Conservation (phyloP, 2,888 invertebrate species). For the Theretra japonica region DNA sequence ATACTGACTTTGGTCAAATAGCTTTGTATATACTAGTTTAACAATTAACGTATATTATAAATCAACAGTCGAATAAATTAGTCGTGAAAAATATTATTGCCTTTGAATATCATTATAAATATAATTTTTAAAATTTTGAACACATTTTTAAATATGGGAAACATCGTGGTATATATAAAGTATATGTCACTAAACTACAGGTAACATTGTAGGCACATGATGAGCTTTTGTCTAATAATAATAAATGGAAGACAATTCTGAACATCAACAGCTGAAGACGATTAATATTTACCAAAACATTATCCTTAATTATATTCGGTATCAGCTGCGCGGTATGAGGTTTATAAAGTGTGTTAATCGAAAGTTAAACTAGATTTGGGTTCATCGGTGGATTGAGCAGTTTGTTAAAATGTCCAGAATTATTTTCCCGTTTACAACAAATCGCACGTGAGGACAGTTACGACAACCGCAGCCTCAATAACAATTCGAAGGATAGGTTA, state of each 20-base stretch:
- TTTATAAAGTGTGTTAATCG: neutral
- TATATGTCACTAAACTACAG: slow-evolving; percentile 76
- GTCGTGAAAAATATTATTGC: slow-evolving; percentile 76
- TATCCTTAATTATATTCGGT: neutral
- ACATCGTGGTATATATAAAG: slow-evolving; percentile 54
- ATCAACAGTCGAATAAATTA: slow-evolving; percentile 82
- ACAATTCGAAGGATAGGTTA: slow-evolving; percentile 6
- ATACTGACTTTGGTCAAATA: slow-evolving; percentile 86
- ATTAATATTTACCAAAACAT: neutral
- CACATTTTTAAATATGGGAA: slow-evolving; percentile 59
- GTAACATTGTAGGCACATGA: slow-evolving; percentile 84
- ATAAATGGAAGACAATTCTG: slow-evolving; percentile 26
- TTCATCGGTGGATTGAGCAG: slow-evolving; percentile 1
- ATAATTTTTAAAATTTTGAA: slow-evolving; percentile 75
- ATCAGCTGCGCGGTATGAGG: neutral
- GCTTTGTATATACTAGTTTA: slow-evolving; percentile 83
- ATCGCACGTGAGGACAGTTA: neutral
- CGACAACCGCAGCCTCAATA: neutral
- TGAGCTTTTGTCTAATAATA: slow-evolving; percentile 71
- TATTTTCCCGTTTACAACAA: slow-evolving; percentile 31
- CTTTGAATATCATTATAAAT: slow-evolving; percentile 74
- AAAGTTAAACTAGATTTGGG: neutral
- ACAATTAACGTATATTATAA: slow-evolving; percentile 59
- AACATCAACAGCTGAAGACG: neutral
- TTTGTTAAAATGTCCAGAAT: slow-evolving; percentile 31